Evolutionary conservation across 2,888 invertebrate genomes (phyloP), one percentile per base, ranked within the genome.

Genomic region (Cheilosia impressa): DNA sequence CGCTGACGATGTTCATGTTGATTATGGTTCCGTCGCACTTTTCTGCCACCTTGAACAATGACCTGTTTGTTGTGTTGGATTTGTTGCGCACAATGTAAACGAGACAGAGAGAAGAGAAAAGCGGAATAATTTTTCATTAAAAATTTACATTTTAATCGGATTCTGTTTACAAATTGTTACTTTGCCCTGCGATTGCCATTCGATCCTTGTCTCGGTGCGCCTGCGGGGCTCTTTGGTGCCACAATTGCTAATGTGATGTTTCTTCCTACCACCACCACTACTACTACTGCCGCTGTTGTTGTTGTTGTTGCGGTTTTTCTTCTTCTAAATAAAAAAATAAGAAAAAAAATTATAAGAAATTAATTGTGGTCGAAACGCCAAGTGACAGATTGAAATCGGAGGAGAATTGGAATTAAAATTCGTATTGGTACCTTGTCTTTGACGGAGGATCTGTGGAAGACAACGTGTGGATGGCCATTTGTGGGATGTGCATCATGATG

Each of bases 381-480:
- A 50, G 53, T 68, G 41, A 73, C 43, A 45, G 55, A 43, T 45
- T 73, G 73, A 50, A 73, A 73, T 53, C 38, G 41, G 41, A 66
- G 65, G 55, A 55, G 17, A 31, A 31, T 31, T n/a, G 3, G 6
- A 27, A 27, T 27, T 7, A 2, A 27, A 22, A 4, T 45, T 31
- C 9, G 53, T n/a, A 31, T 88, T 88, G 66, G 88, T 89, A 91
- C 91, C 87, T 92, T 92, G 62, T 90, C 89, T 87, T 91, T 90
- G n/a, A 95, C 94, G 15, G 95, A 94, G 55, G 95, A 94, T 90
- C 95, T 93, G 91, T 94, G 95, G 89, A 94, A 96, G 77, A 96
- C 93, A 57, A 96, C 93, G 90, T 96, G 96, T 76, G 95, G 94
- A 91, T 95, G 95, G 1, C 93, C 93, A 66, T 88, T 89, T 60